Evolutionary conservation across 2,113 vertebrate species (phyloP), one percentile per base, ranked within the genome.

Genomic region (Melospiza melodia): DNA sequence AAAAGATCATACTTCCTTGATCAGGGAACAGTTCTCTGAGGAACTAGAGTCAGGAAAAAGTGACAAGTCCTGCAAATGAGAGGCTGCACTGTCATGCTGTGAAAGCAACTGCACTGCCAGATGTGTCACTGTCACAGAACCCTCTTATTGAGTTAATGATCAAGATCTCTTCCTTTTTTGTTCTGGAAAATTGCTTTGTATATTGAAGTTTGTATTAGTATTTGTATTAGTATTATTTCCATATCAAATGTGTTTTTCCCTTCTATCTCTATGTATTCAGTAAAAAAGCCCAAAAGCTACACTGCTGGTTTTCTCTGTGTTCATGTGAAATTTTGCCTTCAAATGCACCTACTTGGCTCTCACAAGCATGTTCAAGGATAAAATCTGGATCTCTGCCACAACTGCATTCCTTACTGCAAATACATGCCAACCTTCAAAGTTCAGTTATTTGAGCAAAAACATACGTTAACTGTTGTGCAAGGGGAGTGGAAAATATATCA

Each of bases 401-500:
- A 54, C 7, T 12, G 4, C 92, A 96, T 96, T 97, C 94, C 77
- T 94, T 33, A 65, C 7, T 75, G 83, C 37, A 65, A 93, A 93
- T 61, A 85, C 54, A 72, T 43, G 86, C 76, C 92, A 95, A 75
- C 79, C 88, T 94, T 96, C 77, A 89, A 93, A 96, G 88, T 93
- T 95, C 52, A 90, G 73, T 72, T 94, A 93, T 89, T 96, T 90
- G 57, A 94, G 88, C 22, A 95, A 93, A 95, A 96, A 90, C 88
- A 92, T 91, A 84, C 31, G 0, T 88, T 94, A 91, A 90, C 90
- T 96, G 82, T 90, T 92, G 86, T 43, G 58, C 0, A 13, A 90
- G 24, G 80, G 66, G 80, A 92, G 49, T 65, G 62, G 68, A 91
- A 84, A 91, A 19, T 27, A 9, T 61, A 95, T 82, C 84, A 95